Conservation (phyloP, 2,113 vertebrate genomes). For the Sakesphorus luctuosus region DNA sequence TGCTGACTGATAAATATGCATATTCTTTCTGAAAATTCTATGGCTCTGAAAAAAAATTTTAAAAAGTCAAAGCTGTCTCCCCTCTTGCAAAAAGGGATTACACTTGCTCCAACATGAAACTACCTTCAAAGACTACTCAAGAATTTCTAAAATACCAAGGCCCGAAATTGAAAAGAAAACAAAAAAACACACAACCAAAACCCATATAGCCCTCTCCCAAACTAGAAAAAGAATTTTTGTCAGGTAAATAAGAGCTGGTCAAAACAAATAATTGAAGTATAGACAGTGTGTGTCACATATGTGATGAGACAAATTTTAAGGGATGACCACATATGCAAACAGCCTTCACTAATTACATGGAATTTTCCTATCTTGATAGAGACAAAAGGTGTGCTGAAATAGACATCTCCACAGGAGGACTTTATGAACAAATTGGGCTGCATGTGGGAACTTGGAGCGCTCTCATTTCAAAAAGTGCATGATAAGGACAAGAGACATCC, state of each 20-base stretch:
- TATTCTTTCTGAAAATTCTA: neutral
- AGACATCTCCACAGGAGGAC: neutral
- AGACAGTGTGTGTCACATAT: neutral
- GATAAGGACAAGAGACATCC: neutral
- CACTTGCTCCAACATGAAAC: conserved; percentile 48
- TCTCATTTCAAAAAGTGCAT: neutral
- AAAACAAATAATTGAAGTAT: conserved; percentile 15
- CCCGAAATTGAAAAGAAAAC: neutral
- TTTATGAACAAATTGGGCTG: conserved; percentile 7
- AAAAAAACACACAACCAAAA: neutral
- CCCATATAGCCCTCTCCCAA: neutral
- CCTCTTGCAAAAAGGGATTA: conserved; percentile 33
- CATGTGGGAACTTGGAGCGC: neutral
- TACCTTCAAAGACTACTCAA: conserved; percentile 46
- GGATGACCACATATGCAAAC: neutral
- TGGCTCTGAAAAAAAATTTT: neutral
- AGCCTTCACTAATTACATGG: neutral
- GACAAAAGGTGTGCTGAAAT: neutral
- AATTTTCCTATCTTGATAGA: conserved; percentile 44
- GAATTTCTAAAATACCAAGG: conserved; percentile 43
- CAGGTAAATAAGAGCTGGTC: neutral
- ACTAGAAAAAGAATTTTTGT: neutral
- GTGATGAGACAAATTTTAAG: conserved; percentile 19
- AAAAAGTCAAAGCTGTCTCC: conserved; percentile 18
- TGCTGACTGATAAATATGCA: conserved; percentile 2